Base-by-base conservation (phyloP, 2,797 vertebrate genomes). In the Sternotherus odoratus region DNA sequence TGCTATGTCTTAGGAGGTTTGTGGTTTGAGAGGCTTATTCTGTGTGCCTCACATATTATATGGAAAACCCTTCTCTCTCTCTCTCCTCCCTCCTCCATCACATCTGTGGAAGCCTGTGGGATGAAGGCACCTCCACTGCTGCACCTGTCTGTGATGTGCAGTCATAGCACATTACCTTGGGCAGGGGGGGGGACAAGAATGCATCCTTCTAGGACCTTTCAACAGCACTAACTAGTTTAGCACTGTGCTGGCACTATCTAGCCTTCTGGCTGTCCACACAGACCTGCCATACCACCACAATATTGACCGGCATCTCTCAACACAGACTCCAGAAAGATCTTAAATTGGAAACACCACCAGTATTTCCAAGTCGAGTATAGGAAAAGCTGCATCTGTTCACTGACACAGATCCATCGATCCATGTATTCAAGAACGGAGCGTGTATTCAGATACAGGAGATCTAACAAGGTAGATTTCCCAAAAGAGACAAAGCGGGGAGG, bases 111-210 rank as follows among this genome's bases (percentile, higher is more conserved):
- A 90, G 83, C 82, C 91, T 95, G 83, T 57, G 80, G 89, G 83
- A 72, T 93, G 81, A 85, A 57, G 79, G 83, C 83, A 36, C 83
- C 91, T 89, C 3, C 16, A 16, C 24, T 49, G 48, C 51, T 82
- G 1, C 75, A 83, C 4, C 21, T 90, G 86, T 93, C 21, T 91
- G 86, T 92, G 95, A 96, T 92, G 74, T 83, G 74, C 83, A 94
- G 69, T 95, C 95, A 94, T 77, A 94, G 95, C 85, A 49, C 90
- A 91, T 87, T 91, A 74, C 92, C 89, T 89, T 90, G 91, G 94
- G 82, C 94, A 85, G 81, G 54, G 54, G 11, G 10, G 10, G 56
- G 6, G 28, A 30, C 87, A 91, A 92, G 83, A 83, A 86, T 95
- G 91, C 53, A 86, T 92, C 92, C 80, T 92, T 92, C 93, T 56